Percentiles rank a stretch among this genome's conserved stretches.
Evolutionary conservation across 2,797 vertebrate species (phyloP).

Genomic region (Bradypodion ventrale): DNA sequence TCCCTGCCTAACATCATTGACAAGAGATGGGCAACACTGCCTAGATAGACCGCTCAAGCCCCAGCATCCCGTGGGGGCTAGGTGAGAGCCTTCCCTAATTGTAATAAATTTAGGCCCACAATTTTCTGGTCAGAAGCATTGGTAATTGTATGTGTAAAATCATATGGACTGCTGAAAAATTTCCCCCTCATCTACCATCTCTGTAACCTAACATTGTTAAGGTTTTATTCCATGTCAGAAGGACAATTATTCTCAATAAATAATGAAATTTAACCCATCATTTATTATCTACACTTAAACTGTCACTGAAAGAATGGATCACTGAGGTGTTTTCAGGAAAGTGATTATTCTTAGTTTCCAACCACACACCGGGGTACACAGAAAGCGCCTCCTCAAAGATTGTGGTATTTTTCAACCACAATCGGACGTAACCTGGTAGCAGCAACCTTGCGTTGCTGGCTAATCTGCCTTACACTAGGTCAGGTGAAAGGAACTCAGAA

Average conservation of each 20-base stretch:
- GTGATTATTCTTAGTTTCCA: background rate
- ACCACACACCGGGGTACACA: too few species aligned
- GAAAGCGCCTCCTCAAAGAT: too few species aligned
- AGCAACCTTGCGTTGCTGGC: too few species aligned
- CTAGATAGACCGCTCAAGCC: too few species aligned
- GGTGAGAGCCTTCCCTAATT: too few species aligned
- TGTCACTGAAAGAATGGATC: background rate
- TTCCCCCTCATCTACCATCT: background rate
- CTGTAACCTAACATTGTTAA: background rate
- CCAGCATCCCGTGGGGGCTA: too few species aligned
- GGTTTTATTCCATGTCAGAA: background rate
- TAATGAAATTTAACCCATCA: background rate
- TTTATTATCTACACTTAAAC: background rate
- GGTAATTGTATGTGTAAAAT: constrained; percentile 19
- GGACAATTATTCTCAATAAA: background rate
- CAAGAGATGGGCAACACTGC: too few species aligned
- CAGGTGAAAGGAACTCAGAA: too few species aligned
- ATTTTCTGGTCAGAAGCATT: constrained; percentile 21
- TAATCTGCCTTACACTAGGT: too few species aligned
- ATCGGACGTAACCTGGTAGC: too few species aligned
- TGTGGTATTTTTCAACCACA: too few species aligned
- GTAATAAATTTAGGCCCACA: constrained; percentile 21
- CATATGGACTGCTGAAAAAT: background rate
- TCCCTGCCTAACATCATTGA: too few species aligned
- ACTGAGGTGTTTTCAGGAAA: background rate